Conservation (phyloP, 2,888 invertebrate genomes). For the Meta bourneti region DNA sequence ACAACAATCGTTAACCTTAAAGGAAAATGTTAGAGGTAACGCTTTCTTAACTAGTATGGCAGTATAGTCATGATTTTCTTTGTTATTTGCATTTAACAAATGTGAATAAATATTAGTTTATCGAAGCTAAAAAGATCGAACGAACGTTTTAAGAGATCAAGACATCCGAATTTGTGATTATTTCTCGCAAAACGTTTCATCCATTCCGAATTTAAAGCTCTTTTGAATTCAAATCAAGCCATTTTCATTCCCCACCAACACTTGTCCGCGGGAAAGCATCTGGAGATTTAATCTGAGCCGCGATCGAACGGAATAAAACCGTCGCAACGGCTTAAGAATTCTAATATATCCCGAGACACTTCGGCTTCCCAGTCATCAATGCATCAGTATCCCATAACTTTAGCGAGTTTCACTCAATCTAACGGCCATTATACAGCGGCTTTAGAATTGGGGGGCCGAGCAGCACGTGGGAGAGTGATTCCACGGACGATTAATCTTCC, state of each 20-base stretch:
- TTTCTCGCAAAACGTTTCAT: background rate
- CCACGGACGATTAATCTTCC: conserved; percentile 63
- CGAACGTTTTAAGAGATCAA: background rate
- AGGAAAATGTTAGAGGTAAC: too few species aligned
- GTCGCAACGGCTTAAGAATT: background rate
- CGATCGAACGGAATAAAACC: conserved; percentile 14
- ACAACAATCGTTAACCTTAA: too few species aligned
- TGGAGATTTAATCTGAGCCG: conserved; percentile 11
- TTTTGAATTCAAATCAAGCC: background rate
- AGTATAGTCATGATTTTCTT: too few species aligned
- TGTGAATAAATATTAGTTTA: background rate
- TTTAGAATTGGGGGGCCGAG: conserved; percentile 14
- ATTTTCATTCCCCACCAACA: background rate
- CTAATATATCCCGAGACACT: background rate
- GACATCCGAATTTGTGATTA: background rate
- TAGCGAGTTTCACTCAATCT: conserved; percentile 30
- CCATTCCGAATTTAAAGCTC: background rate
- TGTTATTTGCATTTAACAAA: too few species aligned
- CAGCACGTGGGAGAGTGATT: conserved; percentile 19
- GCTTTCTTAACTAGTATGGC: too few species aligned
- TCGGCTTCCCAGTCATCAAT: background rate
- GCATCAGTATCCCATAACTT: conserved; percentile 24
- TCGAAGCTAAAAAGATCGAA: background rate
- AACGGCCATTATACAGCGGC: conserved; percentile 42
- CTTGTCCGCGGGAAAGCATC: background rate